These are phyloP conservation scores for Myocastor coypus DNA, from an alignment of 2,113 vertebrate genomes.

Conservation along the genomic window DNA sequence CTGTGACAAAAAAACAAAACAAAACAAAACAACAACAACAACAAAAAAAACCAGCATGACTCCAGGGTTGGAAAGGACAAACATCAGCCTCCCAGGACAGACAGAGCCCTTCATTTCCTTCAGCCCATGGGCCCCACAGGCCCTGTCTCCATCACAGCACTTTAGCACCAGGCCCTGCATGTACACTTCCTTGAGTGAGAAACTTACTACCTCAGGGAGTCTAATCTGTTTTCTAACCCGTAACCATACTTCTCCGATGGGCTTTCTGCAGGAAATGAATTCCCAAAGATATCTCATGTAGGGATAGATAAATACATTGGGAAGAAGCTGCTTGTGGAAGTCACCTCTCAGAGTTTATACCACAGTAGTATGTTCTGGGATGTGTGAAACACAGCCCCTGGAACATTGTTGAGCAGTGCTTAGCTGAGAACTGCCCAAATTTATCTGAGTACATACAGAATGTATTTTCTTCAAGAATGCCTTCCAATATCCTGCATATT, in stretches of 20 bases:
- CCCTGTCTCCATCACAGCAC: background rate
- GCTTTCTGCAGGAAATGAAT: background rate
- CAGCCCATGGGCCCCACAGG: fast-evolving
- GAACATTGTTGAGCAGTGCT: background rate
- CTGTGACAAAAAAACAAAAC: background rate
- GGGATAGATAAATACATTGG: background rate
- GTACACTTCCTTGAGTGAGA: background rate
- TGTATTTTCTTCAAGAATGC: background rate
- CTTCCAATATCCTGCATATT: background rate
- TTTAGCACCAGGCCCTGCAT: background rate
- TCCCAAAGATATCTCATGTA: background rate
- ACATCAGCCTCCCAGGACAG: background rate
- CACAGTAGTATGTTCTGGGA: background rate
- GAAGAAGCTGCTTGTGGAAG: background rate
- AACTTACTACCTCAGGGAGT: background rate
- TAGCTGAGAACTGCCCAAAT: background rate
- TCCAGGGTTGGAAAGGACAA: background rate
- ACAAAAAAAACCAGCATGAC: background rate
- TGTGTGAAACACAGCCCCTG: background rate
- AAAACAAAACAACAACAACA: too few relatives aligned
- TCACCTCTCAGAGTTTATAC: constrained; percentile 3
- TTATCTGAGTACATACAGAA: background rate
- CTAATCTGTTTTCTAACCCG: background rate
- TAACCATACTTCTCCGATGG: background rate
- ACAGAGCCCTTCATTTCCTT: background rate